A percentile compares a stretch with the other conserved stretches of the same genome.
Evolutionary conservation across 1,140 invertebrate species (phyloP).

Genomic region (Zaprionus ghesquierei): DNA sequence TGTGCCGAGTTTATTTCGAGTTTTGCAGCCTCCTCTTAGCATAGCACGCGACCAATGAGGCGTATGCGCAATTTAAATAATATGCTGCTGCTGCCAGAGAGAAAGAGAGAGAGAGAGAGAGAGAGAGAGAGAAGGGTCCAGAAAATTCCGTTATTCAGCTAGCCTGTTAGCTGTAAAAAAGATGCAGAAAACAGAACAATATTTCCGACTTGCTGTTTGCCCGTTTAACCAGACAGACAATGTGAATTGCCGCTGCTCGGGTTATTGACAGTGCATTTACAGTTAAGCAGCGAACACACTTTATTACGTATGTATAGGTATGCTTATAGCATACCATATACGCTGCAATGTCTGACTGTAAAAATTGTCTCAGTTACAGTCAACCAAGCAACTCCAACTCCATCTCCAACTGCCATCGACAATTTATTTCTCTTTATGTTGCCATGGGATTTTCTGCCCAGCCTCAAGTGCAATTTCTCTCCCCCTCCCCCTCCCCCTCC

Average conservation of each 20-base stretch:
- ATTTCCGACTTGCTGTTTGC: constrained; percentile 3
- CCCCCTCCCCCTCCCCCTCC: not conserved
- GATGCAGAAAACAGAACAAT: constrained; percentile 17
- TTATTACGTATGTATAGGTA: not conserved
- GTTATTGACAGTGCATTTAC: constrained; percentile 23
- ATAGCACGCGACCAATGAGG: constrained; percentile 15
- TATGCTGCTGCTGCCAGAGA: constrained; percentile 3
- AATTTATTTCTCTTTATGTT: constrained; percentile 66
- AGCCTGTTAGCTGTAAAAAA: not conserved
- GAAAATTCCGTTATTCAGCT: constrained; percentile 5
- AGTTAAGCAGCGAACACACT: not conserved
- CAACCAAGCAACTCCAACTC: no score
- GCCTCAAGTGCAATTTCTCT: constrained; percentile 17
- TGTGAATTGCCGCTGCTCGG: not conserved
- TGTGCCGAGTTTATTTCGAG: constrained; percentile 69
- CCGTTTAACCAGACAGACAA: constrained; percentile 12
- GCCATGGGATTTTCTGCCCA: constrained; percentile 45
- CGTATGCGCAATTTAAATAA: constrained; percentile 51
- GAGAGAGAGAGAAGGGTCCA: no score
- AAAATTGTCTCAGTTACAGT: constrained; percentile 49
- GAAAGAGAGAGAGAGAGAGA: no score
- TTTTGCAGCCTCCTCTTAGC: constrained; percentile 34
- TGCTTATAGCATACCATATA: not conserved
- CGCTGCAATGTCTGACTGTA: constrained; percentile 16
- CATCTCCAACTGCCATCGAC: constrained; percentile 55